Percentiles rank a stretch among this genome's conserved stretches.
These are phyloP conservation scores for Pseudanteris insignis DNA, from an alignment of 2,888 invertebrate species.

Conservation along the genomic window DNA sequence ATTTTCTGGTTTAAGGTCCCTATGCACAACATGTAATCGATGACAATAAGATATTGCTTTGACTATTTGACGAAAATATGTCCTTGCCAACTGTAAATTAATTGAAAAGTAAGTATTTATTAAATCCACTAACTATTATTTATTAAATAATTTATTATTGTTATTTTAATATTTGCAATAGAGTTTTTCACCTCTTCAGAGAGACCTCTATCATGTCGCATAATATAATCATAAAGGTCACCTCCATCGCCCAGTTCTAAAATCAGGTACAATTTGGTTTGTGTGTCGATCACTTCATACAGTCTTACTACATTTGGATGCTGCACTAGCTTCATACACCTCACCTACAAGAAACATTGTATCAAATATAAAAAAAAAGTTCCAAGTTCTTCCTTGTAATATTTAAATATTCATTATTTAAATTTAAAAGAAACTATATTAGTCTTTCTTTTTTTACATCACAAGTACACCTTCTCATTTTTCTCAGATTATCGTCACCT, in stretches of 20 bases:
- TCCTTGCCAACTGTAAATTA: constrained; percentile 78
- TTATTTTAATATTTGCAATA: too few relatives aligned
- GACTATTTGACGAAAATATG: constrained; percentile 97
- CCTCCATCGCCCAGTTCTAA: constrained; percentile 98
- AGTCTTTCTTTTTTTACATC: too few relatives aligned
- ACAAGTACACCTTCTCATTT: too few relatives aligned
- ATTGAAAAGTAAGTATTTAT: too few relatives aligned
- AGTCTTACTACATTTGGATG: constrained; percentile 98
- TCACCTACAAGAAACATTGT: constrained; percentile 73
- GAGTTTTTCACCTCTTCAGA: constrained; percentile 69
- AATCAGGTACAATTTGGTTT: constrained; percentile 95
- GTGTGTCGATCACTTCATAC: constrained; percentile 99
- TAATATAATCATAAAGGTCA: constrained; percentile 98
- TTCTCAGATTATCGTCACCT: too few relatives aligned
- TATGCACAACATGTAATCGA: constrained; percentile 84
- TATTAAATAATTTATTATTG: too few relatives aligned
- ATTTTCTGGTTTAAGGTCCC: constrained; percentile 99
- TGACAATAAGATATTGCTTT: constrained; percentile 98
- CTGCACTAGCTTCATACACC: constrained; percentile 99
- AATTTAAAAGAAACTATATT: constrained; percentile 3
- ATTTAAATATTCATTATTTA: constrained; percentile 30
- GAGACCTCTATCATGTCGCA: constrained; percentile 92
- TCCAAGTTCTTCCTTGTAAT: neutral
- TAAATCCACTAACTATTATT: too few relatives aligned
- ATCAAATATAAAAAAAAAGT: neutral